Percentiles rank a stretch among this genome's conserved stretches.
Evolutionary conservation across 1,140 invertebrate genomes (phyloP).

Genomic region (Hylaeus anthracinus): DNA sequence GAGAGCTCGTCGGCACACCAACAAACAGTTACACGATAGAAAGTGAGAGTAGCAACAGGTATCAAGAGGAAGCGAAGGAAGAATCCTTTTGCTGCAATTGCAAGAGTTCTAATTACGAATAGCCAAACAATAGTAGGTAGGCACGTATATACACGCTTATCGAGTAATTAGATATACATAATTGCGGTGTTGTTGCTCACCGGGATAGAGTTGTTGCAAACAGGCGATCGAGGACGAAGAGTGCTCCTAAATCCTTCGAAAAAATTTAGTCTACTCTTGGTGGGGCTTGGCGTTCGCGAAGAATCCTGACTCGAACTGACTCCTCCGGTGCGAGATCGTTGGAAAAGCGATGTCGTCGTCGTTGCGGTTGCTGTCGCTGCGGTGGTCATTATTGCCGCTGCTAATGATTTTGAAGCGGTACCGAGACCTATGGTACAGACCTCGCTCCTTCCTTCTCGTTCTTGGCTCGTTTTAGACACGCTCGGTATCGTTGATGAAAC

Average conservation of each 20-base stretch:
- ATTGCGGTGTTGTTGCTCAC: slow-evolving; percentile 67
- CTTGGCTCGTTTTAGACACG: slow-evolving; percentile 40
- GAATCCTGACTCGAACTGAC: slow-evolving; percentile 67
- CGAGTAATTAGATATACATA: neutral
- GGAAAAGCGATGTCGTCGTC: slow-evolving; percentile 67
- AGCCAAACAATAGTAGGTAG: slow-evolving; percentile 9
- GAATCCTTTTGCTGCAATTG: slow-evolving; percentile 77
- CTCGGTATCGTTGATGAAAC: slow-evolving; percentile 66
- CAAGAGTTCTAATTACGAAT: slow-evolving; percentile 60
- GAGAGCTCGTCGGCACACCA: slow-evolving; percentile 69
- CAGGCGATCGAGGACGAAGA: slow-evolving; percentile 78
- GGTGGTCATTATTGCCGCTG: slow-evolving; percentile 68
- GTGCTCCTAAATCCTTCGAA: slow-evolving; percentile 84
- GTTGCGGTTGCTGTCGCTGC: slow-evolving; percentile 53
- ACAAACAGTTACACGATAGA: slow-evolving; percentile 77
- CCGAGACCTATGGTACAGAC: slow-evolving; percentile 64
- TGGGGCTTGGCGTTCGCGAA: slow-evolving; percentile 80
- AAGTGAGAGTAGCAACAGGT: slow-evolving; percentile 76
- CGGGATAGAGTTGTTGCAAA: slow-evolving; percentile 76
- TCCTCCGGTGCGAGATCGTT: slow-evolving; percentile 72
- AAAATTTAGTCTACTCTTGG: slow-evolving; percentile 84
- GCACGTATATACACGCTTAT: neutral
- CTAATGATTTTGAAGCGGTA: slow-evolving; percentile 65
- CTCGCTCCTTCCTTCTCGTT: slow-evolving; percentile 65
- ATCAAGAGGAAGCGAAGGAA: slow-evolving; percentile 78